A percentile compares a stretch with the other conserved stretches of the same genome.
Conservation (phyloP, 2,113 vertebrate genomes). For the Peromyscus leucopus region DNA sequence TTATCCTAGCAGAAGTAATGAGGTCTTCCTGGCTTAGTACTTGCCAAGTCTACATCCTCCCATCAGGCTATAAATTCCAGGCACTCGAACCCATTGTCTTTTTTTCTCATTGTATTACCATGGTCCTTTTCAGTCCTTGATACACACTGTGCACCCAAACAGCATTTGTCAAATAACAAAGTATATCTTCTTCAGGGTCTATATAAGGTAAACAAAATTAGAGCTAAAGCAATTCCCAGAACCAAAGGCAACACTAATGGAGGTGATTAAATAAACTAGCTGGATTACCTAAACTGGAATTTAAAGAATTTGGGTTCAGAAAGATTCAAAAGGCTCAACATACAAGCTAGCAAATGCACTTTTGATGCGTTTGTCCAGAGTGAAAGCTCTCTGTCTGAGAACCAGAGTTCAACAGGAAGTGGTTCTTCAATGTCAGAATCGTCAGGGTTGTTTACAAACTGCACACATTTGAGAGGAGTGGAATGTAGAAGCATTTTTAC, state of each 20-base stretch:
- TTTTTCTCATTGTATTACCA: not conserved
- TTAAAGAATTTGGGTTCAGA: constrained; percentile 23
- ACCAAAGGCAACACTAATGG: constrained; percentile 18
- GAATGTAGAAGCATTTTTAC: not conserved
- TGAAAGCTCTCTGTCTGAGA: not conserved
- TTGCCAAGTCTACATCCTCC: not conserved
- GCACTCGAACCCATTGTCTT: not conserved
- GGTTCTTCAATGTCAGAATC: not conserved
- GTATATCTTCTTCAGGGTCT: not conserved
- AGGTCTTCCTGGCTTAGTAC: not conserved
- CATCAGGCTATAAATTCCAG: not conserved
- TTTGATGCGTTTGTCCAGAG: not conserved
- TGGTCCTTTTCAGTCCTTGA: not conserved
- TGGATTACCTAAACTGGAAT: not conserved
- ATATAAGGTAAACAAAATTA: not conserved
- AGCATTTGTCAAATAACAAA: not conserved
- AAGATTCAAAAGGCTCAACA: not conserved
- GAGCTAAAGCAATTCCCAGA: constrained; percentile 12
- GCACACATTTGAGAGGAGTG: not conserved
- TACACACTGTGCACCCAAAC: not conserved
- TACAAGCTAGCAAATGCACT: not conserved
- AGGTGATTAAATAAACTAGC: constrained; percentile 5
- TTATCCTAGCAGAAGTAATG: not conserved
- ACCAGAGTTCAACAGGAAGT: not conserved
- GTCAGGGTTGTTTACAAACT: not conserved